Conservation (phyloP, 2,113 vertebrate species). For the Hucho hucho region DNA sequence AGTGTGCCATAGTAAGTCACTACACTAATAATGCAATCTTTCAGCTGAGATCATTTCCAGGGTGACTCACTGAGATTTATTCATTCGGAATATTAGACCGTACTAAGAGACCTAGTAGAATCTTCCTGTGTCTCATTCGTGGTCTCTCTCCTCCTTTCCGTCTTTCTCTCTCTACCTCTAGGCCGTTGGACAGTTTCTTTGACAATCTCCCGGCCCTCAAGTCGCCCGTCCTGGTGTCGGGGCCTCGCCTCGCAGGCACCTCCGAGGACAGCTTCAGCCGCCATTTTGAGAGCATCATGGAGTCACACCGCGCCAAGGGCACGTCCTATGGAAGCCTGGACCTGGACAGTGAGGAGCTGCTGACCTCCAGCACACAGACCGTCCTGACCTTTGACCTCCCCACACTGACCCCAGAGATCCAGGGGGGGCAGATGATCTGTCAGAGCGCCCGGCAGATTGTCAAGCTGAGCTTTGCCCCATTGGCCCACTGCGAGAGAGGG, state of each 20-base stretch:
- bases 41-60: background rate
- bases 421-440: conserved; percentile 72
- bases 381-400: conserved; percentile 91
- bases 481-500: conserved; percentile 78
- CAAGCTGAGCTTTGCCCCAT: conserved; percentile 82
- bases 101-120: too few relatives aligned
- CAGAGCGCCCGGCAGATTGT: conserved; percentile 83
- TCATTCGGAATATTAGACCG: too few relatives aligned
- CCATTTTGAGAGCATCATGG: conserved; percentile 97
- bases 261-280: conserved; percentile 95
- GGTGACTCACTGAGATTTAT: background rate
- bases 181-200: conserved; percentile 61
- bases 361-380: conserved; percentile 84
- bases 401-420: conserved; percentile 81
- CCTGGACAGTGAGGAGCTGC: conserved; percentile 83
- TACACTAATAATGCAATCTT: background rate
- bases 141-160: background rate
- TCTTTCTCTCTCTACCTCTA: conserved; percentile 32
- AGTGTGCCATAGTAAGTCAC: background rate
- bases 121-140: background rate
- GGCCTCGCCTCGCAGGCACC: conserved; percentile 70
- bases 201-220: conserved; percentile 76
- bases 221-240: conserved; percentile 84
- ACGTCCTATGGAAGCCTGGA: conserved; percentile 92
- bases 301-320: conserved; percentile 94